Evolutionary conservation across 2,888 invertebrate genomes (phyloP).

Genomic region (Lochmaea capreae): DNA sequence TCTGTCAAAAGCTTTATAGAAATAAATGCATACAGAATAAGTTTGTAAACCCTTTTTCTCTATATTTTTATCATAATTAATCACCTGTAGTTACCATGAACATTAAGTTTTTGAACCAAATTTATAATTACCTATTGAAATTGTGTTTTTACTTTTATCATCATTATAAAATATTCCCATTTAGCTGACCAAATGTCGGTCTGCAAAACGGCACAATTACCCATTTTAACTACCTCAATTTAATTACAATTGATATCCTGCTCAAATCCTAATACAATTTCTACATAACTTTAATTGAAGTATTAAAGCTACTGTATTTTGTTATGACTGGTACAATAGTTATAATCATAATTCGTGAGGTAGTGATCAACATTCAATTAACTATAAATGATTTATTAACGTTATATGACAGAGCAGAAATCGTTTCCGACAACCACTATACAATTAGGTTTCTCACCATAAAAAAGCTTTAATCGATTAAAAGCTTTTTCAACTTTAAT

Average conservation of each 20-base stretch:
- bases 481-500: constrained; percentile 7
- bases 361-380: constrained; percentile 37
- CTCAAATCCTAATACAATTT: not conserved
- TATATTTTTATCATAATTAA: no score
- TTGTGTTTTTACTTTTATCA: no score
- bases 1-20: no score
- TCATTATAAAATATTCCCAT: not conserved
- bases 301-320: constrained; percentile 11
- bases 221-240: constrained; percentile 1
- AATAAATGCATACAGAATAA: no score
- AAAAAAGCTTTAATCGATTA: constrained; percentile 15
- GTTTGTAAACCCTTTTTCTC: no score
- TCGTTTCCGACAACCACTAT: constrained; percentile 17
- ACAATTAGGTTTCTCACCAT: constrained; percentile 15
- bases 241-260: constrained; percentile 4
- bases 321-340: constrained; percentile 8
- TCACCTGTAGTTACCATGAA: no score
- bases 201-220: not conserved
- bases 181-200: not conserved
- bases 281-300: constrained; percentile 8
- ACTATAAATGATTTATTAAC: constrained; percentile 41
- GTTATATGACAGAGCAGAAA: constrained; percentile 20
- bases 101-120: no score
- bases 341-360: not conserved
- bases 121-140: no score